Evolutionary conservation across 2,888 invertebrate genomes (phyloP).

Genomic region (Phytoseiulus persimilis): DNA sequence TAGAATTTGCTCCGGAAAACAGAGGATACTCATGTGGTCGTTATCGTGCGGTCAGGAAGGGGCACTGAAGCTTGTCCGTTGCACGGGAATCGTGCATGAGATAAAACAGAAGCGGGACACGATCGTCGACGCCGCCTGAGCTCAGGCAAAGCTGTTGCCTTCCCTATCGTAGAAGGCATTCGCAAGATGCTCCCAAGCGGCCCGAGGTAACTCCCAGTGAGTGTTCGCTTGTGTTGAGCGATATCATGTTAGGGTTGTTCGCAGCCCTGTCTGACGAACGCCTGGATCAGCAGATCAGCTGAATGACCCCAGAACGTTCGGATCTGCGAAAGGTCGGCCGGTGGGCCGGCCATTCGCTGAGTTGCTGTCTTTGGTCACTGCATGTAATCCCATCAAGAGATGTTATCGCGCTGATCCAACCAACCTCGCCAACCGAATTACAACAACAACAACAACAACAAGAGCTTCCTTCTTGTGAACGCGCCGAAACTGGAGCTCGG

Average conservation of each 20-base stretch:
- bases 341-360: neutral
- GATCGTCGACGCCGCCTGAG: too few relatives aligned
- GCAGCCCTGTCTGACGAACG: neutral
- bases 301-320: neutral
- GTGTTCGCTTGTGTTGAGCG: neutral
- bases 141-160: too few relatives aligned
- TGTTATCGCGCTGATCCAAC: neutral
- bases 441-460: neutral
- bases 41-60: too few relatives aligned
- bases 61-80: too few relatives aligned
- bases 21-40: too few relatives aligned
- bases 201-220: too few relatives aligned
- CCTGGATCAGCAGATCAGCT: neutral
- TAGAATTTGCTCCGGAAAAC: too few relatives aligned
- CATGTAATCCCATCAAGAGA: constrained; percentile 5
- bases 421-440: neutral
- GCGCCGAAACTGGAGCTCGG: neutral
- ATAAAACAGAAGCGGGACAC: too few relatives aligned
- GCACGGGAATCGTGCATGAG: too few relatives aligned
- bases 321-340: neutral
- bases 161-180: too few relatives aligned
- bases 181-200: too few relatives aligned
- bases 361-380: neutral
- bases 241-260: neutral
- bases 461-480: neutral